Conservation (phyloP, 2,113 vertebrate genomes). For the Crotalus helleri region DNA sequence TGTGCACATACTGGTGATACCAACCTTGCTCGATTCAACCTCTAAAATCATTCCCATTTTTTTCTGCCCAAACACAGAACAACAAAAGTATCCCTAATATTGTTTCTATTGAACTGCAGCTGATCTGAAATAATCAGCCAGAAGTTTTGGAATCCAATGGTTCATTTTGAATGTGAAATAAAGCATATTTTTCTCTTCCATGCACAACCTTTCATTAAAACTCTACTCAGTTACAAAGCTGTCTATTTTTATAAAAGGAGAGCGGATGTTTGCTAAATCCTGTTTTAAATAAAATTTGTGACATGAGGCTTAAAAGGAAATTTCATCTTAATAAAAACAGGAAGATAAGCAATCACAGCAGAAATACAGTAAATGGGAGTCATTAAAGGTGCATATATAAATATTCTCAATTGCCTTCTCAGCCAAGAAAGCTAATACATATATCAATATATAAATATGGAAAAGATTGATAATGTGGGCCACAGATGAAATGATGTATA, state of each 20-base stretch:
- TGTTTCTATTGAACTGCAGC: not conserved
- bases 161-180: not conserved
- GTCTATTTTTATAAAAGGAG: not conserved
- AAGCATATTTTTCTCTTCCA: not conserved
- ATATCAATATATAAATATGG: not conserved
- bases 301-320: constrained; percentile 2
- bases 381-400: not conserved
- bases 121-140: not conserved
- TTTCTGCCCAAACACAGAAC: not conserved
- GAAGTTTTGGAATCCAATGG: not conserved
- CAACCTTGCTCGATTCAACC: not conserved
- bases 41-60: not conserved
- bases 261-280: constrained; percentile 7
- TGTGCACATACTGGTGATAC: not conserved
- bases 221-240: not conserved
- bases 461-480: not conserved
- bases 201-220: not conserved
- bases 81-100: not conserved
- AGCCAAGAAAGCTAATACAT: not conserved
- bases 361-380: not conserved
- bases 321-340: not conserved
- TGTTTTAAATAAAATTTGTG: not conserved
- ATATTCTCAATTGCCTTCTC: not conserved
- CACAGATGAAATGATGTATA: not conserved
- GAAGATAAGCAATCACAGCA: not conserved